Evolutionary conservation across 2,888 invertebrate species (phyloP).

Genomic region (Drosophila infuscata): DNA sequence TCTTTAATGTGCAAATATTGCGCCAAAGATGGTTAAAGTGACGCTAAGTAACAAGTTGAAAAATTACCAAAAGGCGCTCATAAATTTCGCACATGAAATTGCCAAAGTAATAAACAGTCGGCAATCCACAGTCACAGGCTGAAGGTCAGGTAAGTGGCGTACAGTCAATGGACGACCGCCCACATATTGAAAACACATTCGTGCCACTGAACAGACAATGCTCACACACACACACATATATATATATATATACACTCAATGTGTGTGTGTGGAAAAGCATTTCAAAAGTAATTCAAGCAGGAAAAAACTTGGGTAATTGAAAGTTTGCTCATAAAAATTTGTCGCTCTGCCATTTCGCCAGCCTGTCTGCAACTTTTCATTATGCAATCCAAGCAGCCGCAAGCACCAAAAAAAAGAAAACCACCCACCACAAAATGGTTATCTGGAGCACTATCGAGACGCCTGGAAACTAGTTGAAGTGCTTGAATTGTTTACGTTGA

Average conservation of each 20-base stretch:
- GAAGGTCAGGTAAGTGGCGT: conserved; percentile 44
- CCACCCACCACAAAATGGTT: conserved; percentile 27
- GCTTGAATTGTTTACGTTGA: conserved; percentile 77
- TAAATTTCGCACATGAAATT: conserved; percentile 66
- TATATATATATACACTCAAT: conserved; percentile 19
- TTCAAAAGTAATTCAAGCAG: conserved; percentile 78
- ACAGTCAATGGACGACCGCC: conserved; percentile 17
- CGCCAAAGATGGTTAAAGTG: conserved; percentile 66
- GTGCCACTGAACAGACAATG: conserved; percentile 19
- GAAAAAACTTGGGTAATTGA: conserved; percentile 79
- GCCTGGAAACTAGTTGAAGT: conserved; percentile 76
- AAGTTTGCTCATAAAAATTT: conserved; percentile 80
- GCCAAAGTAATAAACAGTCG: conserved; percentile 67
- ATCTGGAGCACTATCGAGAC: conserved; percentile 74
- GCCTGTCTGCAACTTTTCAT: conserved; percentile 52
- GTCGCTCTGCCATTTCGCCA: conserved; percentile 58
- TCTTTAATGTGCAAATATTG: conserved; percentile 46
- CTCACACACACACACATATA: background rate
- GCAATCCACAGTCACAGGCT: background rate
- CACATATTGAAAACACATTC: conserved; percentile 37
- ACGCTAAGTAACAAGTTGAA: conserved; percentile 76
- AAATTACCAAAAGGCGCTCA: conserved; percentile 68
- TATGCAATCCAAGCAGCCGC: conserved; percentile 54
- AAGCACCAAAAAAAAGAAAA: conserved; percentile 6
- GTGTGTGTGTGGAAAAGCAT: conserved; percentile 50